Percentiles rank a stretch among this genome's conserved stretches.
phyloP scores from a whole-genome alignment of 1,140 invertebrate genomes.

The Cephus cinctus region DNA sequence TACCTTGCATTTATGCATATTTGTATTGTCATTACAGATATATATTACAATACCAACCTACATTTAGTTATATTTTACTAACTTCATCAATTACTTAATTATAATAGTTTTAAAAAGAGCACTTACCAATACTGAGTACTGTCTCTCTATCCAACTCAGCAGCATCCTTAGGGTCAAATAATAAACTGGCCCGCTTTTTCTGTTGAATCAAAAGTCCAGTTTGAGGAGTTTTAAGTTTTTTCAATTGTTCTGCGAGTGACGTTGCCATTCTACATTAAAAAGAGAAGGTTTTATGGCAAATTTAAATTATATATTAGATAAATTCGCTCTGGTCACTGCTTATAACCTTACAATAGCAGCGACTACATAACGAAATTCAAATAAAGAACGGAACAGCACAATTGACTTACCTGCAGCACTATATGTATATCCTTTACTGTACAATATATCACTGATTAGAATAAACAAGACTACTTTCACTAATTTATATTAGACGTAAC shows the following conservation, averaged over 20 bases:
- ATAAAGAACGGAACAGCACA: too few species aligned
- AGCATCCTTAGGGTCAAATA: constrained; percentile 88
- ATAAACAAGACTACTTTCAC: too few species aligned
- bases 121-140: constrained; percentile 78
- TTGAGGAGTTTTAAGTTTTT: constrained; percentile 76
- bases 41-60: constrained; percentile 1
- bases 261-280: constrained; percentile 62
- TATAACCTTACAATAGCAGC: too few species aligned
- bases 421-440: too few species aligned
- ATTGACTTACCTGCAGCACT: too few species aligned
- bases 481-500: too few species aligned
- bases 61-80: constrained; percentile 9
- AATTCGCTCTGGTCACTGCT: too few species aligned
- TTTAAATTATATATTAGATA: too few species aligned
- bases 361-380: too few species aligned
- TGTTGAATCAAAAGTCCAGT: constrained; percentile 68
- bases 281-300: too few species aligned
- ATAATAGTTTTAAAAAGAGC: constrained; percentile 1
- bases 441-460: too few species aligned
- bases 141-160: constrained; percentile 79
- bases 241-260: constrained; percentile 81
- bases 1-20: too few species aligned
- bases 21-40: neutral
- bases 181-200: constrained; percentile 73
- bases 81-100: constrained; percentile 8